phyloP scores from a whole-genome alignment of 2,797 vertebrate genomes.

The Lacerta viridis region DNA sequence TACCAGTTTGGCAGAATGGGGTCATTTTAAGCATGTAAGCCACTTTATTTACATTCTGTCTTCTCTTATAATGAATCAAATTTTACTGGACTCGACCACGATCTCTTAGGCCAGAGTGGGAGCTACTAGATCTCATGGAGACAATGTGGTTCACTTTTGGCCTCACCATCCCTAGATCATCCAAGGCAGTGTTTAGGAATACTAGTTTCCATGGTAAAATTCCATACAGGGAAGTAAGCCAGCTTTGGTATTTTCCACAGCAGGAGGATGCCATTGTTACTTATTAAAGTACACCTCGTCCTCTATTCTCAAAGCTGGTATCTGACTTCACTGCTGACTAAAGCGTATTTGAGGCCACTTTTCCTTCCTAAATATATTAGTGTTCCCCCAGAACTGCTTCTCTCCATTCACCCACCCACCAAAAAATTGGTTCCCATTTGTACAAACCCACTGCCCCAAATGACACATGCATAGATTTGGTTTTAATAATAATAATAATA shows the following conservation, averaged over 20 bases:
- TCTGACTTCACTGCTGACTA: background rate
- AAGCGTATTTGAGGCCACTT: background rate
- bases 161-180: fast-evolving
- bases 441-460: background rate
- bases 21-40: background rate
- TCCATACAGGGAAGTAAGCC: conserved; percentile 13
- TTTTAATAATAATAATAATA: too few species aligned
- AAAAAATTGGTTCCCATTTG: background rate
- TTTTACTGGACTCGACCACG: background rate
- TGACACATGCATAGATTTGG: too few species aligned
- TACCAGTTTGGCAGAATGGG: too few species aligned
- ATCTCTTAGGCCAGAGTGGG: too few species aligned
- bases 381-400: too few species aligned
- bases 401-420: too few species aligned
- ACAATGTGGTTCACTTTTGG: background rate
- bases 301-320: background rate
- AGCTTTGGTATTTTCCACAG: conserved; percentile 67
- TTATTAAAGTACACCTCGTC: conserved; percentile 43
- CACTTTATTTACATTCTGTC: too few species aligned
- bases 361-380: background rate
- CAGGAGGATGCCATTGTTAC: conserved; percentile 38
- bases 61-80: background rate
- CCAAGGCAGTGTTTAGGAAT: fast-evolving
- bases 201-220: conserved; percentile 65
- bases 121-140: background rate